A percentile compares a stretch with the other conserved stretches of the same genome.
Evolutionary conservation across 2,797 vertebrate genomes (phyloP).

Genomic region (Malurus splendens): DNA sequence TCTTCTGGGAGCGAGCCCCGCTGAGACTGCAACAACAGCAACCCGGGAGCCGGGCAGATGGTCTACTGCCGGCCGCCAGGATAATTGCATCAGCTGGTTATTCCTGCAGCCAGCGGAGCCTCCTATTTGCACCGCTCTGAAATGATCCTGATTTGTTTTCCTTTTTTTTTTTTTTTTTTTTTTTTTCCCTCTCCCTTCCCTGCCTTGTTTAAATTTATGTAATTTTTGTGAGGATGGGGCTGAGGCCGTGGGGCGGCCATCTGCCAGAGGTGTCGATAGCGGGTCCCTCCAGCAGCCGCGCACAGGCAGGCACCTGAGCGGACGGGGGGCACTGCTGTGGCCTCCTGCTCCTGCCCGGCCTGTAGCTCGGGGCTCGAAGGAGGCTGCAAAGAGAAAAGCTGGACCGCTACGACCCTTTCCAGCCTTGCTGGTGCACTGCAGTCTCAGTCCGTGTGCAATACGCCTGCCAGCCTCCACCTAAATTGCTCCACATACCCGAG

Average conservation of each 20-base stretch:
- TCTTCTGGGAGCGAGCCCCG: conserved; percentile 55
- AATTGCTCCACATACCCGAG: not conserved
- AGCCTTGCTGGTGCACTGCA: not conserved
- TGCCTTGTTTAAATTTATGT: not conserved
- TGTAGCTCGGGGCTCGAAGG: not conserved
- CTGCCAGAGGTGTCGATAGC: not conserved
- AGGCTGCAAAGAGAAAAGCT: not conserved
- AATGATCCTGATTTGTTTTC: not conserved
- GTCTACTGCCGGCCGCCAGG: conserved; percentile 47
- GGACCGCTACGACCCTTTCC: not conserved
- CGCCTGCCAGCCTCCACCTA: not conserved
- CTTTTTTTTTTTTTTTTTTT: rapidly evolving
- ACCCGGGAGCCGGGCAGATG: conserved; percentile 61
- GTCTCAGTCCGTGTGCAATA: not conserved
- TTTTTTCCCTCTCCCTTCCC: not conserved
- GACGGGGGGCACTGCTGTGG: not conserved
- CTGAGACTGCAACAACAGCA: conserved; percentile 61
- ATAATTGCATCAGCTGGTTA: conserved; percentile 62
- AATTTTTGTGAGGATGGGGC: not conserved
- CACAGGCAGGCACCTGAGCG: not conserved
- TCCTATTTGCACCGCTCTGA: not conserved
- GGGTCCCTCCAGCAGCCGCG: not conserved
- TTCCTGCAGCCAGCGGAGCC: conserved; percentile 32
- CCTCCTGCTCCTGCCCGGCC: not conserved
- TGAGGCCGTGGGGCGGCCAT: not conserved